Percentiles rank a stretch among this genome's conserved stretches.
These are phyloP conservation scores for Rhagonycha fulva DNA, from an alignment of 2,888 invertebrate genomes.

Conservation along the genomic window DNA sequence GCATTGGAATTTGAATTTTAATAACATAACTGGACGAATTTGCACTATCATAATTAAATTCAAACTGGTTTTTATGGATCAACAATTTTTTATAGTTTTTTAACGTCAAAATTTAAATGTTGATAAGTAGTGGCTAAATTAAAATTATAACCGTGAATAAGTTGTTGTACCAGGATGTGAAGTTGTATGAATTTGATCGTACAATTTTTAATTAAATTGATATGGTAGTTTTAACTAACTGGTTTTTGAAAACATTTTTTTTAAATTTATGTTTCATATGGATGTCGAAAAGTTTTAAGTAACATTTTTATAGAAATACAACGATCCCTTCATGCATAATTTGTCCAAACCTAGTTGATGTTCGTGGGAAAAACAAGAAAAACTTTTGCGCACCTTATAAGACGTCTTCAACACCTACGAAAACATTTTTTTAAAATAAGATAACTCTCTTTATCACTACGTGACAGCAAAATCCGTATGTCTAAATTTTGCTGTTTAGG, in stretches of 20 bases:
- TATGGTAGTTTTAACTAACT: background rate
- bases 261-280: too few species aligned
- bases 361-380: background rate
- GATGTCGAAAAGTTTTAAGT: too few species aligned
- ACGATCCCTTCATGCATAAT: too few species aligned
- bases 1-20: slow-evolving; percentile 1
- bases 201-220: background rate
- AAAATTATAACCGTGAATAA: background rate
- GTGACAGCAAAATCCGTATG: too few species aligned
- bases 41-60: slow-evolving; percentile 1
- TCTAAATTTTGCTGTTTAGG: too few species aligned
- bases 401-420: too few species aligned
- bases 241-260: background rate
- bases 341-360: background rate
- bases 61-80: slow-evolving; percentile 3
- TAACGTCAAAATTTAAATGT: background rate
- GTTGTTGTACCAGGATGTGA: background rate
- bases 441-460: too few species aligned
- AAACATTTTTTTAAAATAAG: too few species aligned
- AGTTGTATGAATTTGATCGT: background rate
- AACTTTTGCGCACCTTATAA: background rate
- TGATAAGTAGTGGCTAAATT: background rate
- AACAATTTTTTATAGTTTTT: slow-evolving; percentile 2
- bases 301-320: too few species aligned
- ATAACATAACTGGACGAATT: background rate